Conservation (phyloP, 2,113 vertebrate species). For the Ptilorrhoa leucosticta region DNA sequence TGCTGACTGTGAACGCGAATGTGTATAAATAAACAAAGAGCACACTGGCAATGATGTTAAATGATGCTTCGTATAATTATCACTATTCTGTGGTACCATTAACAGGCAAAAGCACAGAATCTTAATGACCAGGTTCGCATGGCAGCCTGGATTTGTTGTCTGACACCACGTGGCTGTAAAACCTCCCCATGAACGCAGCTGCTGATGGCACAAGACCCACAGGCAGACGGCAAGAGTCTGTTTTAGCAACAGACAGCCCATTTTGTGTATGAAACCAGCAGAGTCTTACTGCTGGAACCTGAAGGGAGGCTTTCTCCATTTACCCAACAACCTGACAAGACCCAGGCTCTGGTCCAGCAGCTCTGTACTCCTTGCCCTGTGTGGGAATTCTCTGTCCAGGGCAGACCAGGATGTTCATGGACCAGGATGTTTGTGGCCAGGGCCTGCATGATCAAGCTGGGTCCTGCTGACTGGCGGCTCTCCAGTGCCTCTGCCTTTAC, state of each 20-base stretch:
- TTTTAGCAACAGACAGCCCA: background rate
- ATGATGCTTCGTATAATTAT: constrained; percentile 70
- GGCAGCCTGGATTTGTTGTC: constrained; percentile 1
- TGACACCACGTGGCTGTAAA: background rate
- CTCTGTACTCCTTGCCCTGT: background rate
- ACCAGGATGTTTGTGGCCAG: no score
- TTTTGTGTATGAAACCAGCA: background rate
- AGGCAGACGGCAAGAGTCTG: background rate
- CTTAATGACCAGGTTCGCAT: constrained; percentile 26
- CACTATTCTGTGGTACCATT: constrained; percentile 54
- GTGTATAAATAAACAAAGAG: constrained; percentile 61
- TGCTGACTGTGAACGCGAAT: constrained; percentile 54
- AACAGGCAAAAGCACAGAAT: constrained; percentile 57
- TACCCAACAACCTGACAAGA: background rate
- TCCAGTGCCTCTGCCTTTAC: background rate
- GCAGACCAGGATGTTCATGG: rapidly evolving
- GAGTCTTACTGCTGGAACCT: background rate
- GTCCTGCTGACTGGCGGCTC: background rate
- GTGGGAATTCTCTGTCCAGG: rapidly evolving
- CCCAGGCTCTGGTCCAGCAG: background rate
- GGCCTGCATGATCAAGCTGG: no score
- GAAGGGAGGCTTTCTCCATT: background rate
- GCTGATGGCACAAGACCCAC: background rate
- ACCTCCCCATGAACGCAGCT: background rate
- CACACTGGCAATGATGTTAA: constrained; percentile 63